phyloP scores from a whole-genome alignment of 2,113 vertebrate genomes.

The Anthoscopus minutus region DNA sequence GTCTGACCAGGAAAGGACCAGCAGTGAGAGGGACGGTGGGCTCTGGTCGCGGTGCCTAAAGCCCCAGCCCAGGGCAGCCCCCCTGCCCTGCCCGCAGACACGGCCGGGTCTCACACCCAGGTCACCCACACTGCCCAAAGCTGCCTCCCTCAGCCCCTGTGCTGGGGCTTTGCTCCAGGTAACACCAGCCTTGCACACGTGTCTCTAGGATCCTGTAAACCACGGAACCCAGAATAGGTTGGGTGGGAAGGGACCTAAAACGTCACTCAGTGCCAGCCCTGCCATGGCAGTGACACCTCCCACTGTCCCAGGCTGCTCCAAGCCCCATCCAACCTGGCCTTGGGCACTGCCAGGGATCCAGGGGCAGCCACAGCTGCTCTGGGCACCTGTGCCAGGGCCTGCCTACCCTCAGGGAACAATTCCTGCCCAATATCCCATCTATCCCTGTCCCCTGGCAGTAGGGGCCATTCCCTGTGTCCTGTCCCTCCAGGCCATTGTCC shows the following conservation, averaged over 20 bases:
- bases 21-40: fast-evolving
- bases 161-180: neutral
- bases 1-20: neutral
- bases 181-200: neutral
- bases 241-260: neutral
- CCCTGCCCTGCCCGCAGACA: neutral
- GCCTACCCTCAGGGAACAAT: fast-evolving
- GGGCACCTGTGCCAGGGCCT: neutral
- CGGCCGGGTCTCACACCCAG: neutral
- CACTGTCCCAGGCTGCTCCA: fast-evolving
- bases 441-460: neutral
- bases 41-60: fast-evolving
- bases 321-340: neutral
- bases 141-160: neutral
- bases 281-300: neutral
- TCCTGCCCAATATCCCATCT: neutral
- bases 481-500: neutral
- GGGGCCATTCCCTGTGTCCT: neutral
- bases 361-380: neutral
- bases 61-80: neutral
- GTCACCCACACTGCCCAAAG: neutral
- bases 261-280: neutral
- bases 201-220: neutral
- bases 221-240: neutral
- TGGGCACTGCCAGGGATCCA: neutral